phyloP scores from a whole-genome alignment of 2,797 vertebrate species.

The Numenius phaeopus region DNA sequence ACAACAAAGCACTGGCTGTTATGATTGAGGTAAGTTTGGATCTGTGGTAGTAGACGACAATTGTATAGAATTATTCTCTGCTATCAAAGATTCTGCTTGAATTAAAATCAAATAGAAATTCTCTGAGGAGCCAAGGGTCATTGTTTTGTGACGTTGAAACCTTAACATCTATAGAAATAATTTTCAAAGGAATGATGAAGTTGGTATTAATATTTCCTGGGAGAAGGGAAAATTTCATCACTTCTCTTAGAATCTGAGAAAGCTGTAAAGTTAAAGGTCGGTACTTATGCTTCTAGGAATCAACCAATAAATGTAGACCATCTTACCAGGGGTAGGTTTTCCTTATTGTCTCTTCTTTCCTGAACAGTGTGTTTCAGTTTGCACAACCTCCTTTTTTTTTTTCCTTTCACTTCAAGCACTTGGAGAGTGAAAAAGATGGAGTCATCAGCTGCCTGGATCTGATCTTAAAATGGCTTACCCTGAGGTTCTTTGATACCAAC shows the following conservation, averaged over 20 bases:
- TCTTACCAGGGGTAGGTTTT: background rate
- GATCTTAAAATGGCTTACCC: constrained; percentile 95
- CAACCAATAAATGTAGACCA: background rate
- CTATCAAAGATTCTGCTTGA: background rate
- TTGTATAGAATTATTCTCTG: background rate
- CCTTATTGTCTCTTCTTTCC: background rate
- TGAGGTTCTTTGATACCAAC: constrained; percentile 98
- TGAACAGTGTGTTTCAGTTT: background rate
- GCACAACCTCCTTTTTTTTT: accelerated
- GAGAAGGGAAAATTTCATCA: background rate
- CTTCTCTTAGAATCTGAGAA: background rate
- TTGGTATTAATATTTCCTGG: background rate
- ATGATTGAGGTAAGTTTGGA: constrained; percentile 92
- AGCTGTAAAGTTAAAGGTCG: background rate
- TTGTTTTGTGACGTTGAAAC: background rate
- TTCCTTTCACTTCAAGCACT: constrained; percentile 79
- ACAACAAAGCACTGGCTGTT: constrained; percentile 92
- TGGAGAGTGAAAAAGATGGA: constrained; percentile 93
- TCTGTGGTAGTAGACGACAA: background rate
- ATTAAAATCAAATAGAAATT: background rate
- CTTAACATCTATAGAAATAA: background rate
- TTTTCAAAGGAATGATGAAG: background rate
- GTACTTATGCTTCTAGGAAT: background rate
- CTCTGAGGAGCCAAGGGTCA: background rate
- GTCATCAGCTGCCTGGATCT: constrained; percentile 93